phyloP scores from a whole-genome alignment of 2,888 invertebrate genomes.

The Pterobdella sp. region DNA sequence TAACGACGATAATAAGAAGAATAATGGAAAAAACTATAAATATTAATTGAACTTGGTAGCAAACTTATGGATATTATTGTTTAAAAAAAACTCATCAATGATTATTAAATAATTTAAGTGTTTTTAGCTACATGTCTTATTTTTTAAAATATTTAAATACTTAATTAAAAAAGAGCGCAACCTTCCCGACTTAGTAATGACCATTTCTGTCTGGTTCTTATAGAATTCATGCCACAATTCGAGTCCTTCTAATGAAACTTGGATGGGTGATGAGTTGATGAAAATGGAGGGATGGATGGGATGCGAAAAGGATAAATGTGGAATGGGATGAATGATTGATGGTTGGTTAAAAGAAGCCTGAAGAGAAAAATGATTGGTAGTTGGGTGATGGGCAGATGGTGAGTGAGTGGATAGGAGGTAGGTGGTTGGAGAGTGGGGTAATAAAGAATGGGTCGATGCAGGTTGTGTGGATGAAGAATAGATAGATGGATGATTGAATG shows the following conservation, averaged over 20 bases:
- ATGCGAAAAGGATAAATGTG: neutral
- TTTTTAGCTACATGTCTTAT: too few species aligned
- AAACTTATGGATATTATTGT: too few species aligned
- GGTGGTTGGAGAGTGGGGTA: neutral
- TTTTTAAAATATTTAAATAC: too few species aligned
- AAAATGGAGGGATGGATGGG: neutral
- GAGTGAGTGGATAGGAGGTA: neutral
- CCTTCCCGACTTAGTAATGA: constrained; percentile 26
- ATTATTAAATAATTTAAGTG: too few species aligned
- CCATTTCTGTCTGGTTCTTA: constrained; percentile 22
- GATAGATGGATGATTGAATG: neutral
- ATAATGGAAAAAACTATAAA: too few species aligned
- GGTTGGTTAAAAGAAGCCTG: neutral
- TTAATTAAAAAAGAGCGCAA: too few species aligned
- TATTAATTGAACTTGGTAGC: too few species aligned
- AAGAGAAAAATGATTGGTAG: neutral
- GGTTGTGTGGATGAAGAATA: neutral
- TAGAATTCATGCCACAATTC: constrained; percentile 17
- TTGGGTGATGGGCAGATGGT: neutral
- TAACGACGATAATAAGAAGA: too few species aligned
- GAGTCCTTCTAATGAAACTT: neutral
- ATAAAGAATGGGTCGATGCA: neutral
- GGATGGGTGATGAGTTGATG: neutral
- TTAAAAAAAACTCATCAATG: too few species aligned
- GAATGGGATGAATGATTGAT: neutral